Conservation (phyloP, 2,888 invertebrate species). For the Agrilus mali region DNA sequence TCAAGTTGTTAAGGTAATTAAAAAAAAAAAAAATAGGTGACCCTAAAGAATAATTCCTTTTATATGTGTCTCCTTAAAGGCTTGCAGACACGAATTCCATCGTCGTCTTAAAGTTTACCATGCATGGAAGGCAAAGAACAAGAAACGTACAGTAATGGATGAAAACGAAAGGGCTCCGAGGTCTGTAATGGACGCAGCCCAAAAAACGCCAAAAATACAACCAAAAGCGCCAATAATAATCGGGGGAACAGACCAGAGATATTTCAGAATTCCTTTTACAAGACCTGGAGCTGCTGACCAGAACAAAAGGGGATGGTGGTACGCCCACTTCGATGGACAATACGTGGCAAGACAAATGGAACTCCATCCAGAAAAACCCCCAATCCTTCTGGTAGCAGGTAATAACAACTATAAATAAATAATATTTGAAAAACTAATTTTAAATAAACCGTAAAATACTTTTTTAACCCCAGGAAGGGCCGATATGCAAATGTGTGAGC, state of each 20-base stretch:
- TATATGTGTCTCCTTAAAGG: slow-evolving; percentile 35
- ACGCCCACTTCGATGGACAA: slow-evolving; percentile 96
- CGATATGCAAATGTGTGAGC: slow-evolving; percentile 98
- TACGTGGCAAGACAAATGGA: slow-evolving; percentile 98
- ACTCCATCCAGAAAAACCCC: slow-evolving; percentile 82
- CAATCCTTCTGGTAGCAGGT: slow-evolving; percentile 85
- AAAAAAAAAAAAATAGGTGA: neutral
- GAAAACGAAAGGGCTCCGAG: slow-evolving; percentile 80
- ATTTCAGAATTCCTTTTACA: slow-evolving; percentile 91
- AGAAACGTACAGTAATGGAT: slow-evolving; percentile 68
- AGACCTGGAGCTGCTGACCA: slow-evolving; percentile 37
- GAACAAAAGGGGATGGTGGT: slow-evolving; percentile 82
- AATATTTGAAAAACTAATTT: neutral
- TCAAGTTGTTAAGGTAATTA: slow-evolving; percentile 77
- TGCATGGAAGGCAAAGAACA: slow-evolving; percentile 96
- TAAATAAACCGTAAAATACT: slow-evolving; percentile 1
- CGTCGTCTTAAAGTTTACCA: slow-evolving; percentile 96
- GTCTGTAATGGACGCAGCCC: slow-evolving; percentile 68
- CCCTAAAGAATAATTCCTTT: neutral
- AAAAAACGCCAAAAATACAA: slow-evolving; percentile 50
- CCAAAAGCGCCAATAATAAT: slow-evolving; percentile 40
- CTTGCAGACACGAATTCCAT: slow-evolving; percentile 97
- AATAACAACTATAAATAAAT: slow-evolving; percentile 5
- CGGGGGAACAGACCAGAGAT: slow-evolving; percentile 58
- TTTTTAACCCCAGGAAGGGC: slow-evolving; percentile 64